phyloP scores from a whole-genome alignment of 2,797 vertebrate species.

The Siniperca obscura region DNA sequence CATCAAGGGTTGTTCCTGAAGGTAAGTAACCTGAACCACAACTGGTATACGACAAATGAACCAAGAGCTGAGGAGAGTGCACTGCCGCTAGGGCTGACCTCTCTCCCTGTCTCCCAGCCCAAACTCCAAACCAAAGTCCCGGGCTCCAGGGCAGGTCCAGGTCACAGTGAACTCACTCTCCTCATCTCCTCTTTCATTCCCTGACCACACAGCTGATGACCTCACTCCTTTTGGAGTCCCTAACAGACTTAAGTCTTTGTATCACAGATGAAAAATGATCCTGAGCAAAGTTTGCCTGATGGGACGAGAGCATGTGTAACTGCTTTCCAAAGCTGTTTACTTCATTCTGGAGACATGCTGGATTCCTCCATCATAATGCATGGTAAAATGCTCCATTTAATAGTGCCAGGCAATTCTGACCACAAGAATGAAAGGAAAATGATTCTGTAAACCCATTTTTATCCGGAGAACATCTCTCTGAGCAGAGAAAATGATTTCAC shows the following conservation, averaged over 20 bases:
- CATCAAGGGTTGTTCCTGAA: slow-evolving; percentile 5
- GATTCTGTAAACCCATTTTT: slow-evolving; percentile 45
- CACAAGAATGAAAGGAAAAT: slow-evolving; percentile 65
- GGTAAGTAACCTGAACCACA: slow-evolving; percentile 12
- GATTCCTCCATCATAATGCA: slow-evolving; percentile 50
- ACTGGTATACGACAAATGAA: slow-evolving; percentile 3
- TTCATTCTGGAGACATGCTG: slow-evolving; percentile 48
- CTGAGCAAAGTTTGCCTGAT: slow-evolving; percentile 36
- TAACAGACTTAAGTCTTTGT: slow-evolving; percentile 50
- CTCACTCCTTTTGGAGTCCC: slow-evolving; percentile 52
- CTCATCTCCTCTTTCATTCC: slow-evolving; percentile 46
- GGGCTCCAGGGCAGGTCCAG: slow-evolving; percentile 52
- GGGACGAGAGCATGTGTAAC: slow-evolving; percentile 26
- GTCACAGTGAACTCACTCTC: slow-evolving; percentile 70
- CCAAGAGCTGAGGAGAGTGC: slow-evolving; percentile 31
- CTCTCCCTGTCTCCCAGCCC: slow-evolving; percentile 37
- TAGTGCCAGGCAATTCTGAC: slow-evolving; percentile 54
- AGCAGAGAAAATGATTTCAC: slow-evolving; percentile 39
- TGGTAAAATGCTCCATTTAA: slow-evolving; percentile 52
- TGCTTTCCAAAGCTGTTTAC: slow-evolving; percentile 51
- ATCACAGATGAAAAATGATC: slow-evolving; percentile 55
- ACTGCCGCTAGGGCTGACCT: slow-evolving; percentile 49
- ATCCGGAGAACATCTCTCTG: slow-evolving; percentile 31
- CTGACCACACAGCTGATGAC: slow-evolving; percentile 65
- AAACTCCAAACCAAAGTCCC: slow-evolving; percentile 58